Conservation (phyloP, 2,113 vertebrate species). For the Nerophis lumbriciformis region DNA sequence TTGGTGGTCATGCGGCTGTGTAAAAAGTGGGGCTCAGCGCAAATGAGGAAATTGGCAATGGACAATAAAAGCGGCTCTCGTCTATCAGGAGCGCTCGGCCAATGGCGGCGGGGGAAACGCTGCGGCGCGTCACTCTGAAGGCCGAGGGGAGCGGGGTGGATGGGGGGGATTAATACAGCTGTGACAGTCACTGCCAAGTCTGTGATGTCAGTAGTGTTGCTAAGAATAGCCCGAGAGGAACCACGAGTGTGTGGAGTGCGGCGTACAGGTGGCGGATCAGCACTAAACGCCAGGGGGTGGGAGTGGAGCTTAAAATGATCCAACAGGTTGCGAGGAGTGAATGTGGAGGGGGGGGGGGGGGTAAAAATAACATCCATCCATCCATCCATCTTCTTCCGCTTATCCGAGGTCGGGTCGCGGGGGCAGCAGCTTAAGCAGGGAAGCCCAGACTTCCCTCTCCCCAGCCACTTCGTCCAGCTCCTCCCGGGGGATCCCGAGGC, state of each 20-base stretch:
- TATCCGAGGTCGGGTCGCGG: too few relatives aligned
- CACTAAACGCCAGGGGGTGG: not conserved
- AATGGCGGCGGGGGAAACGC: not conserved
- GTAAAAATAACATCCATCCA: too few relatives aligned
- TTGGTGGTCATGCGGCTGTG: constrained; percentile 33
- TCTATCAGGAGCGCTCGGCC: constrained; percentile 23
- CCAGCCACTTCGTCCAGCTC: too few relatives aligned
- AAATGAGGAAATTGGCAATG: constrained; percentile 16
- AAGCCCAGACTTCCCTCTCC: too few relatives aligned
- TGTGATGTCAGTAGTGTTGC: constrained; percentile 73
- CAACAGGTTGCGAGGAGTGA: not conserved
- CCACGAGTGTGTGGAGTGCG: constrained; percentile 11
- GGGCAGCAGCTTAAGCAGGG: too few relatives aligned
- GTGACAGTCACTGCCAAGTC: constrained; percentile 44
- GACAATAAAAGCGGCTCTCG: constrained; percentile 20
- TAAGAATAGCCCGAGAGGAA: constrained; percentile 72
- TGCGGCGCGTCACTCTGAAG: not conserved
- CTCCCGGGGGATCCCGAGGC: too few relatives aligned
- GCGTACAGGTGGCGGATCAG: constrained; percentile 22
- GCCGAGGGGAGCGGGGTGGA: constrained; percentile 6
- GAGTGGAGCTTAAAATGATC: constrained; percentile 68
- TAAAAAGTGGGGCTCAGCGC: constrained; percentile 27
- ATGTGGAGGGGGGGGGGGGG: not conserved
- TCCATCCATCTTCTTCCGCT: too few relatives aligned
- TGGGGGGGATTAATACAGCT: constrained; percentile 52